Evolutionary conservation across 2,888 invertebrate genomes (phyloP).

Genomic region (Platycnemis pennipes): DNA sequence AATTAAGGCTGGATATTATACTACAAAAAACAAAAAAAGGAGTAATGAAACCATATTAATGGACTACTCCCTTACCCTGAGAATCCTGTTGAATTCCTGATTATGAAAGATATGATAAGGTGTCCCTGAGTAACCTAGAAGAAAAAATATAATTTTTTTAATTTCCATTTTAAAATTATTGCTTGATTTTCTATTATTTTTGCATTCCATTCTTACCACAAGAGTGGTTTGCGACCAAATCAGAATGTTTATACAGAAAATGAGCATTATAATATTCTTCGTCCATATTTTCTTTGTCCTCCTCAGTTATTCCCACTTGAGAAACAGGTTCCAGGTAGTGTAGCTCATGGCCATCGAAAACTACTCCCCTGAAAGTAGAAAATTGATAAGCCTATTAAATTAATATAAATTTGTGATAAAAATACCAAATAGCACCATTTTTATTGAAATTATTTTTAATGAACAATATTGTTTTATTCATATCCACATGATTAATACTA

Average conservation of each 20-base stretch:
- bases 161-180: background rate
- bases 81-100: slow-evolving; percentile 82
- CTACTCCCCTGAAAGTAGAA: slow-evolving; percentile 84
- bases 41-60: background rate
- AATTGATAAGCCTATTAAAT: too few relatives aligned
- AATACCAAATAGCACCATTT: too few relatives aligned
- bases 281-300: slow-evolving; percentile 74
- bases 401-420: too few relatives aligned
- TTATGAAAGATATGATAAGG: slow-evolving; percentile 78
- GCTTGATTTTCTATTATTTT: background rate
- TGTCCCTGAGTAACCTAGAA: slow-evolving; percentile 76
- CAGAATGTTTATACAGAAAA: slow-evolving; percentile 85
- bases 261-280: slow-evolving; percentile 81
- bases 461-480: too few relatives aligned
- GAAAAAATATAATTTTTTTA: slow-evolving; percentile 35
- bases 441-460: too few relatives aligned
- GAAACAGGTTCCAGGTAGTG: slow-evolving; percentile 85
- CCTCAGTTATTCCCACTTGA: slow-evolving; percentile 70
- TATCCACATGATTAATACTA: too few relatives aligned
- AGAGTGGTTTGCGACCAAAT: slow-evolving; percentile 81
- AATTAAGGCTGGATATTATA: too few relatives aligned
- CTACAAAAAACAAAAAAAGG: too few relatives aligned
- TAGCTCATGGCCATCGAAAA: slow-evolving; percentile 88
- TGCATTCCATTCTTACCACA: slow-evolving; percentile 81
- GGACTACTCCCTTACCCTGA: slow-evolving; percentile 82